Percentiles rank a stretch among this genome's conserved stretches.
phyloP scores from a whole-genome alignment of 2,113 vertebrate genomes.

The Crotalus helleri region DNA sequence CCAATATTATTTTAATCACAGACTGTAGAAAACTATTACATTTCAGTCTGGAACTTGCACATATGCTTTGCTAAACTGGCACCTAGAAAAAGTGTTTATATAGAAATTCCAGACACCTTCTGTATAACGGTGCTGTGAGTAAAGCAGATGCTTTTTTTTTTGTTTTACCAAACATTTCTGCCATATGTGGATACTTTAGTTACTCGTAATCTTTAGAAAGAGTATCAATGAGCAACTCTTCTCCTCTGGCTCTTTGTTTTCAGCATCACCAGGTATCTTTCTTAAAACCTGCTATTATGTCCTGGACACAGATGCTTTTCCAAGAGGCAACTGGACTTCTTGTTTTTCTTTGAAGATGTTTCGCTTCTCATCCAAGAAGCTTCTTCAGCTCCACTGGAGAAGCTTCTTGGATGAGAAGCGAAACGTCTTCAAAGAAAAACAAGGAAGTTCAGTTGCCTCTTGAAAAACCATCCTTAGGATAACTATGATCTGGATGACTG shows the following conservation, averaged over 20 bases:
- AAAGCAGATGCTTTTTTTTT: constrained; percentile 34
- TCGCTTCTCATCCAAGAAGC: no score
- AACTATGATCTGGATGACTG: no score
- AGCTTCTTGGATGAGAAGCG: no score
- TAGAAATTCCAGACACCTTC: not conserved
- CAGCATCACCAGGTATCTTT: not conserved
- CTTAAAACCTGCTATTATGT: not conserved
- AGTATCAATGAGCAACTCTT: not conserved
- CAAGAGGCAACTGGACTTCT: no score
- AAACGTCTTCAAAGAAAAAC: no score
- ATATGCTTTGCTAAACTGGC: not conserved
- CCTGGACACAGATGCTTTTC: not conserved
- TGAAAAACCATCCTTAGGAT: no score
- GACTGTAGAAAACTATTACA: not conserved
- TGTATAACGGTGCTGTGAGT: not conserved
- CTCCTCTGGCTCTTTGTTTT: not conserved
- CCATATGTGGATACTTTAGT: constrained; percentile 4
- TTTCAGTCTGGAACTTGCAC: not conserved
- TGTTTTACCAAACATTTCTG: constrained; percentile 16
- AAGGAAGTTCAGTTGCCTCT: no score
- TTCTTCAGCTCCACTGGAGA: no score
- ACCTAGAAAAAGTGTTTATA: not conserved
- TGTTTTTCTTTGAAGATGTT: no score
- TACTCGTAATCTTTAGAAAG: constrained; percentile 3
- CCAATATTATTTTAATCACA: not conserved